A percentile compares a stretch with the other conserved stretches of the same genome.
These are phyloP conservation scores for Drosophila aldrichi DNA, from an alignment of 2,888 invertebrate species.

Conservation along the genomic window DNA sequence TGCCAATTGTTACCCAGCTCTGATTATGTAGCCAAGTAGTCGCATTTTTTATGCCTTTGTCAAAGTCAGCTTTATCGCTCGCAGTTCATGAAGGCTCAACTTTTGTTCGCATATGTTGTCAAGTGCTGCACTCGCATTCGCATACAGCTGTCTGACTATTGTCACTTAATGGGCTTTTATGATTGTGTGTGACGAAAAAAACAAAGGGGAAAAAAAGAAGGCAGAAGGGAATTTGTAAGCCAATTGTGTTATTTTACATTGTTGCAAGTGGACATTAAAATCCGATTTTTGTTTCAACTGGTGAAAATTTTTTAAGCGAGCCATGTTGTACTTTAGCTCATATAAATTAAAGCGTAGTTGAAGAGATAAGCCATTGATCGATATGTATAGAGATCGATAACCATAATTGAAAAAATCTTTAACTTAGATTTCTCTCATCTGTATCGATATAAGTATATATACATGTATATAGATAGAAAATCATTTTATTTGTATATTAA, in stretches of 20 bases:
- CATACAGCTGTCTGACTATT: slow-evolving; percentile 9
- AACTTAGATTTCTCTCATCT: no score
- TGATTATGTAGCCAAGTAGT: slow-evolving; percentile 12
- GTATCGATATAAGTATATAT: no score
- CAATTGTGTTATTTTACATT: background rate
- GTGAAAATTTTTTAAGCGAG: no score
- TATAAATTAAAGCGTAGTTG: background rate
- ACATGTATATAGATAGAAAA: no score
- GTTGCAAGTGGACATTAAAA: slow-evolving; percentile 2
- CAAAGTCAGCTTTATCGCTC: slow-evolving; percentile 16
- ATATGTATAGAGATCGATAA: background rate
- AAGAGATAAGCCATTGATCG: no score
- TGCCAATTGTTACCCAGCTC: slow-evolving; percentile 2
- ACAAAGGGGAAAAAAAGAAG: background rate
- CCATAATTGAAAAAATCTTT: no score
- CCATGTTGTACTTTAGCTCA: no score
- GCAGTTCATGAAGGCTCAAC: slow-evolving; percentile 4
- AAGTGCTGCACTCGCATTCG: slow-evolving; percentile 8
- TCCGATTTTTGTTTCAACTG: background rate
- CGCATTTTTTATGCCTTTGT: slow-evolving; percentile 12
- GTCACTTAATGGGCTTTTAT: slow-evolving; percentile 16
- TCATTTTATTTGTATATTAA: no score
- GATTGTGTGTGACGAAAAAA: slow-evolving; percentile 7
- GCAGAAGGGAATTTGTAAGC: background rate
- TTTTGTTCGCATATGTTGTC: slow-evolving; percentile 14